These are phyloP conservation scores for Gymnorhina tibicen DNA, from an alignment of 2,113 vertebrate species.

Conservation along the genomic window DNA sequence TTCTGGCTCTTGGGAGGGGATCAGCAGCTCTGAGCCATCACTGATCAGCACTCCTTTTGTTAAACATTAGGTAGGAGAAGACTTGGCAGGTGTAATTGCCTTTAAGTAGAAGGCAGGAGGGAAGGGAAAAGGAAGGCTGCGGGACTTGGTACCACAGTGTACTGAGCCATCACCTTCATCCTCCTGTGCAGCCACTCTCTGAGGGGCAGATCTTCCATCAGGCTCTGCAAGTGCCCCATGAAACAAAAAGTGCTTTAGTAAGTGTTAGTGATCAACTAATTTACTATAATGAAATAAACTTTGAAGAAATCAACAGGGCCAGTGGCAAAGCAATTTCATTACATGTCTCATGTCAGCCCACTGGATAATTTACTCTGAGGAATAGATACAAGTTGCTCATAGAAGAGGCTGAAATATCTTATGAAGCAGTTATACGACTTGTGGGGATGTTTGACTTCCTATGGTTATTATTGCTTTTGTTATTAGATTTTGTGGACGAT, in stretches of 20 bases:
- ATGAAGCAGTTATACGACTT: not conserved
- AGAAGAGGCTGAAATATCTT: not conserved
- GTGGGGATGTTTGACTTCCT: not conserved
- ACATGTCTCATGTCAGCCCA: not conserved
- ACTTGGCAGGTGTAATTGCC: not conserved
- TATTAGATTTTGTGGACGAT: not conserved
- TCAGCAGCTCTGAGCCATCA: not conserved
- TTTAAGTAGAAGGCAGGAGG: not conserved
- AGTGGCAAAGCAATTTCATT: constrained; percentile 26
- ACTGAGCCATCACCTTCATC: not conserved
- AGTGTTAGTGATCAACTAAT: not conserved
- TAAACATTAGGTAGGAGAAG: not conserved
- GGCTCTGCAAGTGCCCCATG: rapidly evolving
- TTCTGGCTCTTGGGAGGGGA: not conserved
- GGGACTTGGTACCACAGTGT: rapidly evolving
- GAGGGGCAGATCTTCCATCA: not conserved
- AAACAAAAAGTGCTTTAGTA: not conserved
- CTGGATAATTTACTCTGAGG: not conserved
- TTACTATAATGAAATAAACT: constrained; percentile 13
- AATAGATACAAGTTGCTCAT: not conserved
- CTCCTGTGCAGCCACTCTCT: not conserved
- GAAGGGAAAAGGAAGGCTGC: not conserved
- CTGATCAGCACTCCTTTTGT: not conserved
- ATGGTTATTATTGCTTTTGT: not conserved
- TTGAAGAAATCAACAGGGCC: not conserved